These are phyloP conservation scores for Cephalotes varians DNA, from an alignment of 2,888 invertebrate species.

Conservation along the genomic window DNA sequence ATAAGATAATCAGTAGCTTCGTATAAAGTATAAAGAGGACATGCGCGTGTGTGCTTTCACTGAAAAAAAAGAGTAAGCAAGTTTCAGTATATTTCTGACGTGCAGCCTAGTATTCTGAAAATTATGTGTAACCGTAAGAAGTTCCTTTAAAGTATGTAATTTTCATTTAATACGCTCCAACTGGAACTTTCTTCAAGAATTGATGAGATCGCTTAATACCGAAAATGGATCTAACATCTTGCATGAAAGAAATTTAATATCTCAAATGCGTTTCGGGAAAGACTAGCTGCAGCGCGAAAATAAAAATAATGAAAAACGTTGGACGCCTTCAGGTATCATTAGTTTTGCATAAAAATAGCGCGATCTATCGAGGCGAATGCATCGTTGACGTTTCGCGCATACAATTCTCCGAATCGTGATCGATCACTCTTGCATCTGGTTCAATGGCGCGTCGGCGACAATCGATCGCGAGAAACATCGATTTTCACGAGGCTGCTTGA, in stretches of 20 bases:
- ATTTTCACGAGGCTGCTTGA: conserved; percentile 41
- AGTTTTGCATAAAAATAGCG: conserved; percentile 28
- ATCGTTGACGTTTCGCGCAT: conserved; percentile 28
- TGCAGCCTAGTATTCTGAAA: conserved; percentile 15
- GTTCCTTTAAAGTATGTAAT: conserved; percentile 20
- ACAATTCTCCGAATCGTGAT: conserved; percentile 41
- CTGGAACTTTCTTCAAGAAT: not conserved
- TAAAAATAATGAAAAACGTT: not conserved
- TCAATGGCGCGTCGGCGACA: conserved; percentile 43
- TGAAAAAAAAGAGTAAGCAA: conserved; percentile 12
- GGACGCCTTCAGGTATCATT: conserved; percentile 1
- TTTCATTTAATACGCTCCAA: conserved; percentile 4
- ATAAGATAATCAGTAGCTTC: conserved; percentile 50
- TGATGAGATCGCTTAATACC: conserved; percentile 1
- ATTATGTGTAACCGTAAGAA: conserved; percentile 5
- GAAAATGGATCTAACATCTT: not conserved
- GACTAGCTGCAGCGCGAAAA: not conserved
- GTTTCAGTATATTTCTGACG: conserved; percentile 21
- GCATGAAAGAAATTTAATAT: conserved; percentile 15
- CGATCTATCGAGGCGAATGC: conserved; percentile 19
- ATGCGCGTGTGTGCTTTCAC: conserved; percentile 4
- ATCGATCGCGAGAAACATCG: conserved; percentile 36
- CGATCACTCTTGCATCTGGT: conserved; percentile 46
- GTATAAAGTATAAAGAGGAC: conserved; percentile 6
- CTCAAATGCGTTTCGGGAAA: not conserved